Evolutionary conservation across 37 sponge, comb jelly and placozoan genomes (phyloP).

Genomic region (Lycopodina hypogea): DNA sequence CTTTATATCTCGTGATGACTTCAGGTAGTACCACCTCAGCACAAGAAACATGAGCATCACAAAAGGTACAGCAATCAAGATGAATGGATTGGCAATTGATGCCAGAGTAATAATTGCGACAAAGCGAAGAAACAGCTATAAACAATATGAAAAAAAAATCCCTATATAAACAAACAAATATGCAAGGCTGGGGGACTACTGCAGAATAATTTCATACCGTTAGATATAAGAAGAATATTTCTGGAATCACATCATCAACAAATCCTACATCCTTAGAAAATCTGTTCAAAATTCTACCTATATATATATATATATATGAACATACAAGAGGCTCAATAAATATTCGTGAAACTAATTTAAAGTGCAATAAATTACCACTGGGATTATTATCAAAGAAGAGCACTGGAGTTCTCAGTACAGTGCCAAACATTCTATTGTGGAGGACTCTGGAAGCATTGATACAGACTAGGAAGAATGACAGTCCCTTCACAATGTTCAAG

Average conservation of each 20-base stretch:
- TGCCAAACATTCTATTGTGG: slow-evolving; percentile 64
- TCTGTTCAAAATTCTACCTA: slow-evolving; percentile 66
- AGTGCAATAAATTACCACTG: slow-evolving; percentile 27
- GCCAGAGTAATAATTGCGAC: slow-evolving; percentile 50
- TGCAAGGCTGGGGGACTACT: neutral
- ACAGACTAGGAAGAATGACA: slow-evolving; percentile 31
- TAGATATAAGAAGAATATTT: slow-evolving; percentile 28
- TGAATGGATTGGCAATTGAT: slow-evolving; percentile 45
- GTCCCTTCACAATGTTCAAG: slow-evolving; percentile 4
- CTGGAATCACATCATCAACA: slow-evolving; percentile 70
- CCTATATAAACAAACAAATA: neutral
- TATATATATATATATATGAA: neutral
- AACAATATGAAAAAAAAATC: neutral
- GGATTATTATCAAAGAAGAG: slow-evolving; percentile 86
- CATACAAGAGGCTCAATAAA: neutral
- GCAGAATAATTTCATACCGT: slow-evolving; percentile 13
- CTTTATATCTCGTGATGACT: slow-evolving; percentile 63
- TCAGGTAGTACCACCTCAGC: slow-evolving; percentile 59
- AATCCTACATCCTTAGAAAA: slow-evolving; percentile 81
- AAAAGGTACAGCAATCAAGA: slow-evolving; percentile 35
- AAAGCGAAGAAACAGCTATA: slow-evolving; percentile 47
- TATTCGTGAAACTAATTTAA: neutral
- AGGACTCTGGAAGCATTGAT: slow-evolving; percentile 54
- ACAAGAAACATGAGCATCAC: slow-evolving; percentile 36
- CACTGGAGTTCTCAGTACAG: slow-evolving; percentile 65